Percentiles rank a stretch among this genome's conserved stretches.
phyloP scores from a whole-genome alignment of 1,140 invertebrate species.

The Atta texana region DNA sequence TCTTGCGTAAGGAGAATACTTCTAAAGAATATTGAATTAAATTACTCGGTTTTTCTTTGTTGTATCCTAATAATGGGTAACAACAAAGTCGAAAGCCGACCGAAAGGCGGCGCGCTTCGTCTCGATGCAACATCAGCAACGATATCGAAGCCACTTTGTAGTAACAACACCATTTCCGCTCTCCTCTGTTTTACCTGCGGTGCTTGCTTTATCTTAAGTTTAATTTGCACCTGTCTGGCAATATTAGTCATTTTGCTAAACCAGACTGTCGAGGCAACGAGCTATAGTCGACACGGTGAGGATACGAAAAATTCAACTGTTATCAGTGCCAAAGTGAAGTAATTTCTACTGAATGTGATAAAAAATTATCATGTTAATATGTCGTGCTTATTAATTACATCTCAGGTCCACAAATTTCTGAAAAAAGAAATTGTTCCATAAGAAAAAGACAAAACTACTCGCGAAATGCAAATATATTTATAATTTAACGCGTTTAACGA shows the following conservation, averaged over 20 bases:
- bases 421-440: not conserved
- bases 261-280: slow-evolving; percentile 73
- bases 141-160: not conserved
- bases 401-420: not conserved
- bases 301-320: not conserved
- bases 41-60: not conserved
- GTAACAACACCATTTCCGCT: slow-evolving; percentile 54
- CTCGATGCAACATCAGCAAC: slow-evolving; percentile 13
- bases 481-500: not conserved
- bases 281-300: slow-evolving; percentile 72
- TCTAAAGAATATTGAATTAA: not conserved
- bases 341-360: not conserved
- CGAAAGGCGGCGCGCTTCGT: slow-evolving; percentile 60
- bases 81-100: slow-evolving; percentile 59
- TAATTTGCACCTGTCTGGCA: slow-evolving; percentile 78
- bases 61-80: not conserved
- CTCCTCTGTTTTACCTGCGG: slow-evolving; percentile 78
- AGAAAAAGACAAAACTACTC: not conserved
- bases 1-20: too few species aligned
- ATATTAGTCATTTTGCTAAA: slow-evolving; percentile 78
- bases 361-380: not conserved
- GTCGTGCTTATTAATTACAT: not conserved
- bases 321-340: not conserved
- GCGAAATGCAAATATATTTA: not conserved
- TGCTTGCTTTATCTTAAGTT: slow-evolving; percentile 75